These are phyloP conservation scores for Solenopsis invicta DNA, from an alignment of 1,140 invertebrate species.

Conservation along the genomic window DNA sequence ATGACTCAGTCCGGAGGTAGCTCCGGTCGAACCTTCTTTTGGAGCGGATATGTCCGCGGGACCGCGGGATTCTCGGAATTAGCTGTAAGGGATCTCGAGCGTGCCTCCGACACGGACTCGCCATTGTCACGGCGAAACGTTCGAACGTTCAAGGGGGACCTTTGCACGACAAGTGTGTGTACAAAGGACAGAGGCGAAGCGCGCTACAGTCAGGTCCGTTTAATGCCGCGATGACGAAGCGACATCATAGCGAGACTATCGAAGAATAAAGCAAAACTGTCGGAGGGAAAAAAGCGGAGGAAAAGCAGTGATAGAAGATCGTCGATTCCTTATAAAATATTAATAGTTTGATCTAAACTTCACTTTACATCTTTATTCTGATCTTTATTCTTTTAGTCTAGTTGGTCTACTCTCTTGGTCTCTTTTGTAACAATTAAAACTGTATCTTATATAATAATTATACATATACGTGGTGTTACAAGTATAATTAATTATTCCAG, in stretches of 20 bases:
- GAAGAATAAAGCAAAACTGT: background rate
- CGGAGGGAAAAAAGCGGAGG: background rate
- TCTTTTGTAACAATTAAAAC: background rate
- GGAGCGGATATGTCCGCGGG: constrained; percentile 27
- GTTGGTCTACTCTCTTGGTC: background rate
- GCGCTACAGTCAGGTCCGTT: background rate
- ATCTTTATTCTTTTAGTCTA: background rate
- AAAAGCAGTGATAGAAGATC: background rate
- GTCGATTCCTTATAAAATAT: background rate
- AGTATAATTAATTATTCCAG: too few relatives aligned
- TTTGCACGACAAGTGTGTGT: constrained; percentile 19
- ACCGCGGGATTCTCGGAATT: constrained; percentile 37
- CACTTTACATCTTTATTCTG: background rate
- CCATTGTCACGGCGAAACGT: constrained; percentile 47
- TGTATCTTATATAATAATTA: too few relatives aligned
- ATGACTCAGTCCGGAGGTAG: constrained; percentile 38
- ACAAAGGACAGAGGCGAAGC: background rate
- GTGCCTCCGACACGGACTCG: constrained; percentile 20
- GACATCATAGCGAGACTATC: background rate
- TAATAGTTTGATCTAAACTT: background rate
- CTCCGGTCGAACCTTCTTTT: constrained; percentile 10
- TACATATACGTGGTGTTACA: too few relatives aligned
- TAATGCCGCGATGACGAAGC: constrained; percentile 21
- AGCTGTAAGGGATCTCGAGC: constrained; percentile 43
- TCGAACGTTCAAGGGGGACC: background rate